Conservation (phyloP, 1,140 invertebrate species). For the Ips typographus region DNA sequence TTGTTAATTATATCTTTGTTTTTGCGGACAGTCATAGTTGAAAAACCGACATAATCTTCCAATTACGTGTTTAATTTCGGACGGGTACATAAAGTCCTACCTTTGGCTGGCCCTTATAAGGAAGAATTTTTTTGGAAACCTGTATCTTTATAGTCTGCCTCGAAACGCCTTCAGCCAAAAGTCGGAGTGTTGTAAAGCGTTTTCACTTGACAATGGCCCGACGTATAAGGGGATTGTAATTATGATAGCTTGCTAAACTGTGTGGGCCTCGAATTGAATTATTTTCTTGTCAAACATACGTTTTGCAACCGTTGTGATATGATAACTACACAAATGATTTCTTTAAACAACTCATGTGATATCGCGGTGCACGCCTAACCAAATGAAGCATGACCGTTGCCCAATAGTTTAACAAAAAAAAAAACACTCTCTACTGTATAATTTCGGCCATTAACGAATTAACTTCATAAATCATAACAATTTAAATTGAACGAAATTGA, state of each 20-base stretch:
- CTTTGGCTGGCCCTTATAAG: background rate
- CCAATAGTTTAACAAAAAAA: background rate
- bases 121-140: background rate
- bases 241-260: background rate
- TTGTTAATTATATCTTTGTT: background rate
- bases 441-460: conserved; percentile 28
- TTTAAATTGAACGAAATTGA: conserved; percentile 27
- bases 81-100: background rate
- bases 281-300: conserved; percentile 3
- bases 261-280: conserved; percentile 5
- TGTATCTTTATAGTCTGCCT: background rate
- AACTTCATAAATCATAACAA: conserved; percentile 27
- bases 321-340: no score
- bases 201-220: conserved; percentile 4
- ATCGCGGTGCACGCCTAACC: no score
- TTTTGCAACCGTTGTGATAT: background rate
- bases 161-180: conserved; percentile 4
- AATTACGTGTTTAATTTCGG: conserved; percentile 1
- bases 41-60: background rate
- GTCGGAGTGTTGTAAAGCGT: conserved; percentile 1
- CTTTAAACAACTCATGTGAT: no score
- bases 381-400: no score
- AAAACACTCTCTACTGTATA: conserved; percentile 3
- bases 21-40: background rate
- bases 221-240: conserved; percentile 10